phyloP scores from a whole-genome alignment of 2,113 vertebrate genomes.

The Pogona vitticeps region DNA sequence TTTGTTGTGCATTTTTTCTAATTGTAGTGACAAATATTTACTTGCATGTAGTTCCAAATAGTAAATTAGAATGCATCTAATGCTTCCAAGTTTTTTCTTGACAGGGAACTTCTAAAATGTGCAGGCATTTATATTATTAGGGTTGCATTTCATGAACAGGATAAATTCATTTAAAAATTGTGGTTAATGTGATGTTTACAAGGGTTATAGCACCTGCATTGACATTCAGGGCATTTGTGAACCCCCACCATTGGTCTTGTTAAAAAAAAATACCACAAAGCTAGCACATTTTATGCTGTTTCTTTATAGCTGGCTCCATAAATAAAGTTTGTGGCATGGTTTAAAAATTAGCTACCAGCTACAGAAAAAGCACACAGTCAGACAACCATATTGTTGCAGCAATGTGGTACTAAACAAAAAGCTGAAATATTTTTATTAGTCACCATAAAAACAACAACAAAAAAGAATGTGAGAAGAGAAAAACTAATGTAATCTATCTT shows the following conservation, averaged over 20 bases:
- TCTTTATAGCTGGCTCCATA: background rate
- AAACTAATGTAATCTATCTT: background rate
- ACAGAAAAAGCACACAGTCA: background rate
- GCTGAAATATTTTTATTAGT: background rate
- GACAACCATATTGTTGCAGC: background rate
- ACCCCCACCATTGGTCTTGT: background rate
- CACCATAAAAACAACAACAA: background rate
- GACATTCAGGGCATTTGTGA: background rate
- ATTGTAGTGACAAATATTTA: too few species aligned
- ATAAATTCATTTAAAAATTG: too few species aligned
- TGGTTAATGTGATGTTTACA: too few species aligned
- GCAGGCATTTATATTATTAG: too few species aligned
- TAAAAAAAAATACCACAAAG: background rate
- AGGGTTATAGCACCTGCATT: background rate
- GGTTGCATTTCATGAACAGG: too few species aligned
- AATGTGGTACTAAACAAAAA: background rate
- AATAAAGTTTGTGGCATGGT: background rate
- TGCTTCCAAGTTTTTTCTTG: too few species aligned
- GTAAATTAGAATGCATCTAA: too few species aligned
- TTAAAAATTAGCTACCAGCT: background rate
- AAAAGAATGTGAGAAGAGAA: background rate
- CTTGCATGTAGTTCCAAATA: too few species aligned
- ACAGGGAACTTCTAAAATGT: too few species aligned
- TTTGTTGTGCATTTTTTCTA: too few species aligned
- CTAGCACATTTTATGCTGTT: background rate